Evolutionary conservation across 2,888 invertebrate species (phyloP), one percentile per base, ranked within the genome.

Genomic region (Oeneis ivallda): DNA sequence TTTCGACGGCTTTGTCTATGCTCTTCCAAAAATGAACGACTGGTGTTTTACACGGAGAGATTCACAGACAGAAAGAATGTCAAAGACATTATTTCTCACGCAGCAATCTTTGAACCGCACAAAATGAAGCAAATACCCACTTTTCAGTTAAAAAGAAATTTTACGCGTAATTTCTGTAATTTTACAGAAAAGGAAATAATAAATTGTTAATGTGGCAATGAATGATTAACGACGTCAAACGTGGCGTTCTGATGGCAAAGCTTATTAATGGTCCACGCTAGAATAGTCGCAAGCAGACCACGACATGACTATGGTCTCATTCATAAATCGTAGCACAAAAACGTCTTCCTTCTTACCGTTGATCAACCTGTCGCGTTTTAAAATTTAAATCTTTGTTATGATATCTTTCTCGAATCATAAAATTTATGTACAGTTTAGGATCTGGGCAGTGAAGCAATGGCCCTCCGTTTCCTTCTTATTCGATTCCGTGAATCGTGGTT

Each of bases 401-500:
- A 13, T 80, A 84, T 82, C 80, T 87, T 85, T 86, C 87, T 89
- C 82, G 79, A 86, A 82, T 86, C 87, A 86, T 83, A 81, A 89
- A 86, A 82, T 85, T 84, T 89, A 87, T 89, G 87, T 90, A 90
- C 90, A 89, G 87, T 83, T 85, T 86, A 90, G 85, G 82, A 81
- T 83, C 85, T 83, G 90, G 90, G 90, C 87, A 79, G 81, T 80
- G 81, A 85, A 83, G 83, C 79, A 78, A 80, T 74, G 78, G 87
- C 87, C 89, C 89, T 82, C 82, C 82, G 84, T 89, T 89, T 88
- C 80, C 83, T 85, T 87, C 87, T 87, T 84, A 82, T 89, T 89
- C 91, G 91, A 92, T 91, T 92, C 90, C 87, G 89, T 91, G 91
- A 91, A 91, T 91, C 91, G 91, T 87, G 82, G 79, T 89, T 88